Evolutionary conservation across 2,113 vertebrate genomes (phyloP).

Genomic region (Oostethus manadensis): DNA sequence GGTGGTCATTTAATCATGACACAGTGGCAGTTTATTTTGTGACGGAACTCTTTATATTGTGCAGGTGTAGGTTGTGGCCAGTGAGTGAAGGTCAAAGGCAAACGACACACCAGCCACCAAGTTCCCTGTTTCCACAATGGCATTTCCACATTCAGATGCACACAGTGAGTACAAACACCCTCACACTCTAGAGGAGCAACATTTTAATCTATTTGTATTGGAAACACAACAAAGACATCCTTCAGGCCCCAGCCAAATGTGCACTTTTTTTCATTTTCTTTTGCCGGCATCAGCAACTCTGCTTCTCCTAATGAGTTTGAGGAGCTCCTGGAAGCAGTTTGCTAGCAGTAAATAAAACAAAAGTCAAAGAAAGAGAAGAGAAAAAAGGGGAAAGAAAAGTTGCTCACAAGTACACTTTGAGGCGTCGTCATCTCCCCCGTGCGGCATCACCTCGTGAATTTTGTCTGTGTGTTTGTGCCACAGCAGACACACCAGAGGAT

Average conservation of each 20-base stretch:
- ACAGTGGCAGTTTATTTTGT: neutral
- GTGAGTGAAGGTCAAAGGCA: no score
- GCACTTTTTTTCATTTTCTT: conserved; percentile 49
- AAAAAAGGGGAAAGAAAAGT: conserved; percentile 28
- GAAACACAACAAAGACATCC: conserved; percentile 75
- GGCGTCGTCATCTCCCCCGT: conserved; percentile 7
- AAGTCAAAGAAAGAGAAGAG: neutral
- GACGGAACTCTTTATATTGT: no score
- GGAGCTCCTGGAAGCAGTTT: conserved; percentile 41
- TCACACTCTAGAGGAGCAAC: conserved; percentile 58
- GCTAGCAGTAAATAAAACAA: conserved; percentile 47
- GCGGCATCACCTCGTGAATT: conserved; percentile 53
- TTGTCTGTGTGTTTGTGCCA: conserved; percentile 22
- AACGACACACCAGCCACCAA: neutral
- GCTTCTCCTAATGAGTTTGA: conserved; percentile 70
- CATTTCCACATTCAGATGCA: conserved; percentile 20
- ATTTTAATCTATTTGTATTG: conserved; percentile 76
- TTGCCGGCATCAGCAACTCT: conserved; percentile 73
- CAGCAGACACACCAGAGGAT: conserved; percentile 19
- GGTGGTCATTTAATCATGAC: no score
- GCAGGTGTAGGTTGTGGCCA: neutral
- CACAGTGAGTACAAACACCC: neutral
- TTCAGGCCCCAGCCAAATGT: conserved; percentile 68
- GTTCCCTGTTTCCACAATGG: conserved; percentile 23
- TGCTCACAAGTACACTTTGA: conserved; percentile 36